These are phyloP conservation scores for Romanomermis culicivorax DNA, from an alignment of 2,888 invertebrate species.

Conservation along the genomic window DNA sequence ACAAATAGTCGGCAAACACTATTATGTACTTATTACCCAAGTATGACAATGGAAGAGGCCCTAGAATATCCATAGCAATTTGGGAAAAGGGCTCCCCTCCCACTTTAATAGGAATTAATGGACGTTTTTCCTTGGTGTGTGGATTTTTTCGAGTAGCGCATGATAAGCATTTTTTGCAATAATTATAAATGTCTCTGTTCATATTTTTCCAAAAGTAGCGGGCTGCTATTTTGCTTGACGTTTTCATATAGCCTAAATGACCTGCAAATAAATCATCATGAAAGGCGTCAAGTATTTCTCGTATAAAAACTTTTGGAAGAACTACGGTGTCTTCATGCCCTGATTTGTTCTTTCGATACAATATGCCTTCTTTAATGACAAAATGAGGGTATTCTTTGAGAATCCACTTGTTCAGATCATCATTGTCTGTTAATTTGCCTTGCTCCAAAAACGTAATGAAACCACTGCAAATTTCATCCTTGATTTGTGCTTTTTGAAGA, in stretches of 20 bases:
- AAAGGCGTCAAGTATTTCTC: not conserved
- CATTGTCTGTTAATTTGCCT: not conserved
- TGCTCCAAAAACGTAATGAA: not conserved
- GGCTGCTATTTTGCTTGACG: not conserved
- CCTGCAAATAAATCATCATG: too few relatives aligned
- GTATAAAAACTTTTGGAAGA: not conserved
- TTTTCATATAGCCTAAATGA: not conserved
- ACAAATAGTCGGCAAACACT: slow-evolving; percentile 14
- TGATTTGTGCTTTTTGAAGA: not conserved
- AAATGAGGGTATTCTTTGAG: not conserved
- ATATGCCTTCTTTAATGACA: not conserved
- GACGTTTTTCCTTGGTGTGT: not conserved
- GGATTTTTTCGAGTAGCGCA: not conserved
- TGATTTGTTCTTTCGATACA: not conserved
- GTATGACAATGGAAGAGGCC: slow-evolving; percentile 14
- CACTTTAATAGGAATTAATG: slow-evolving; percentile 10
- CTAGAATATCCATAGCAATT: slow-evolving; percentile 15
- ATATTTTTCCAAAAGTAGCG: too few relatives aligned
- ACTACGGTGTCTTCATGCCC: not conserved
- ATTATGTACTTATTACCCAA: slow-evolving; percentile 16
- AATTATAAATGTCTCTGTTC: not conserved
- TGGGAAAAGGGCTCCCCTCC: slow-evolving; percentile 15
- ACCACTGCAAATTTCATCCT: not conserved
- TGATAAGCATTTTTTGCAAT: not conserved
- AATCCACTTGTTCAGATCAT: not conserved